Evolutionary conservation across 2,113 vertebrate species (phyloP), one percentile per base, ranked within the genome.

Genomic region (Callithrix jacchus): DNA sequence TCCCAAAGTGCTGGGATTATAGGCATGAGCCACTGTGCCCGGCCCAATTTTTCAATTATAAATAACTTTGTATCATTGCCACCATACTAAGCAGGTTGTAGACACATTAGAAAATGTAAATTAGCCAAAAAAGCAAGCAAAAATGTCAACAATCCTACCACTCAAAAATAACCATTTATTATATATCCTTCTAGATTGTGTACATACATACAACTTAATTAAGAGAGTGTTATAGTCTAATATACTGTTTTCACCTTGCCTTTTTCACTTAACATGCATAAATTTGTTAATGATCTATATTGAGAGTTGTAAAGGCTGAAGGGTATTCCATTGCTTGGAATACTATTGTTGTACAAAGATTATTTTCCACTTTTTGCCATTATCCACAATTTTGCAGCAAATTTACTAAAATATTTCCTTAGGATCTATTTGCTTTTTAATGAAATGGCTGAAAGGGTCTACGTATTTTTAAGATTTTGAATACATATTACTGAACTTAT

Each of bases 41-140:
- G 3, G 52, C 16, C 52, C 52, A 52, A 18, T 52, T 52, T 52
- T 52, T 52, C 25, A 89, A 17, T 88, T 23, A 61, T 89, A 70
- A 84, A 12, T 58, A 87, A 73, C 30, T 30, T 66, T 85, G 87
- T 70, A 82, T 35, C 82, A 61, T 11, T 73, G 35, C 14, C 91
- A 66, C 52, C 87, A 18, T 23, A 35, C 56, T n/a, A 30, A 66
- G 42, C 45, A 61, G 66, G 79, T 61, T 25, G 16, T 47, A 79
- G 85, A 91, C 49, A 91, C 58, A 58, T 79, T 45, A 93, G 45
- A 96, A 94, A 47, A 64, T 66, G 93, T 42, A 23, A 82, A 71
- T 86, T 76, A 52, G 16, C 40, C 10, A 37, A 82, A 83, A 91
- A 93, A 49, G 21, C 47, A 81, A 58, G 32, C 32, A 70, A 89